A percentile compares a stretch with the other conserved stretches of the same genome.
phyloP scores from a whole-genome alignment of 2,797 vertebrate species.

The Epinephelus malabaricus region DNA sequence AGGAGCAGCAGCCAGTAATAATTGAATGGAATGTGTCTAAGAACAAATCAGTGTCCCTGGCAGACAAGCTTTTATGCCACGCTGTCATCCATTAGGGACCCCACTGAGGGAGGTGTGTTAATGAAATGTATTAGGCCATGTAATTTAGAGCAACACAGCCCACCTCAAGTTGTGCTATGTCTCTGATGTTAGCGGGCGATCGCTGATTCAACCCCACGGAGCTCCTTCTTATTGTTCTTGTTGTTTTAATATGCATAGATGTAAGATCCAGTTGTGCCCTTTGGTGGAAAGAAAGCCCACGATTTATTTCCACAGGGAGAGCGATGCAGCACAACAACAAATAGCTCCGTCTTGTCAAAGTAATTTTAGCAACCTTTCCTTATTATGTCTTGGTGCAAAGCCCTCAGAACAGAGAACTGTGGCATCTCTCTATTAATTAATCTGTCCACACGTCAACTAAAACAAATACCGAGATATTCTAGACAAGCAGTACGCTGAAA shows the following conservation, averaged over 20 bases:
- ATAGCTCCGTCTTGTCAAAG: conserved; percentile 32
- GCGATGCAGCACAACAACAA: conserved; percentile 31
- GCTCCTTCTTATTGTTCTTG: conserved; percentile 63
- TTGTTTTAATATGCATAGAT: conserved; percentile 72
- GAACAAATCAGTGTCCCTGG: conserved; percentile 76
- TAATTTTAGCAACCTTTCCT: conserved; percentile 49
- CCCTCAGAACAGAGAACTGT: conserved; percentile 22
- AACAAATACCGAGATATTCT: conserved; percentile 36
- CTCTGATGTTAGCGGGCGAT: conserved; percentile 69
- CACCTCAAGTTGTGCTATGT: conserved; percentile 57
- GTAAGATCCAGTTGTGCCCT: conserved; percentile 58
- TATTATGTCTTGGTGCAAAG: conserved; percentile 29
- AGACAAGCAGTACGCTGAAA: not conserved
- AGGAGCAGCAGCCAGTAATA: conserved; percentile 75
- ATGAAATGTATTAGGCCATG: conserved; percentile 82
- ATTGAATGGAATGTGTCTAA: conserved; percentile 79
- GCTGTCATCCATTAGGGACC: conserved; percentile 77
- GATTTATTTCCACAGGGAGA: conserved; percentile 66
- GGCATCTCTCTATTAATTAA: conserved; percentile 60
- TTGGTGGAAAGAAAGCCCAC: conserved; percentile 54
- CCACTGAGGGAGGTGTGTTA: conserved; percentile 79
- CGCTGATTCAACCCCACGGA: conserved; percentile 60
- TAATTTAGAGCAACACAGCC: conserved; percentile 75
- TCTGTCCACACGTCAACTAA: conserved; percentile 42
- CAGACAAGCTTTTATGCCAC: conserved; percentile 75